These are phyloP conservation scores for Tenodera sinensis DNA, from an alignment of 2,888 invertebrate genomes.

Conservation along the genomic window DNA sequence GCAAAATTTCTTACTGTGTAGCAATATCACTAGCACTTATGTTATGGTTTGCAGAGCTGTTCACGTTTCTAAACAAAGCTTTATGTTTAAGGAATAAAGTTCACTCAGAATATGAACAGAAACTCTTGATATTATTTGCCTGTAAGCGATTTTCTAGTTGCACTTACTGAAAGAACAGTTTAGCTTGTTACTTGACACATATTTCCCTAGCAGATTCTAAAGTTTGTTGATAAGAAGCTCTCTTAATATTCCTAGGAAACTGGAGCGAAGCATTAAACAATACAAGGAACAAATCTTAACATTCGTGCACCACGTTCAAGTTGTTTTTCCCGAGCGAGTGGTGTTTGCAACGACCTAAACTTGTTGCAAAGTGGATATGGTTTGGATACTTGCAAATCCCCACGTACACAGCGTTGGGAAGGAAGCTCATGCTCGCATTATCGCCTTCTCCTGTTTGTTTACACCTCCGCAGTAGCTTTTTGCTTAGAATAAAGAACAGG, in stretches of 20 bases:
- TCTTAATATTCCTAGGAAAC: background rate
- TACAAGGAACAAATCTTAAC: background rate
- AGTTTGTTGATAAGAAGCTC: too few relatives aligned
- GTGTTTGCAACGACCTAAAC: background rate
- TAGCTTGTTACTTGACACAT: too few relatives aligned
- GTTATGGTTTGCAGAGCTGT: too few relatives aligned
- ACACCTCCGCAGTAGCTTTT: background rate
- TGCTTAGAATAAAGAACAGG: background rate
- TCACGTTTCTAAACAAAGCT: too few relatives aligned
- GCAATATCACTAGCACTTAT: too few relatives aligned
- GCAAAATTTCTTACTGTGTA: too few relatives aligned
- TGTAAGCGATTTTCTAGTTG: too few relatives aligned
- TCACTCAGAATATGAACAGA: too few relatives aligned
- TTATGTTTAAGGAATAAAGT: too few relatives aligned
- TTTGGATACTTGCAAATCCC: constrained; percentile 1
- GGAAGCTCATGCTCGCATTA: background rate
- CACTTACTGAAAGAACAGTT: too few relatives aligned
- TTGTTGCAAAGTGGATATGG: constrained; percentile 3
- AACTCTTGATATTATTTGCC: too few relatives aligned
- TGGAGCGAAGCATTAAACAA: background rate
- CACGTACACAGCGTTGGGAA: background rate
- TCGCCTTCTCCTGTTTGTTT: background rate
- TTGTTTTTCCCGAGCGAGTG: background rate
- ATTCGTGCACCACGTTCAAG: background rate
- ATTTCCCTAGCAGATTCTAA: too few relatives aligned